Conservation (phyloP, 2,113 vertebrate species). For the Haemorhous mexicanus region DNA sequence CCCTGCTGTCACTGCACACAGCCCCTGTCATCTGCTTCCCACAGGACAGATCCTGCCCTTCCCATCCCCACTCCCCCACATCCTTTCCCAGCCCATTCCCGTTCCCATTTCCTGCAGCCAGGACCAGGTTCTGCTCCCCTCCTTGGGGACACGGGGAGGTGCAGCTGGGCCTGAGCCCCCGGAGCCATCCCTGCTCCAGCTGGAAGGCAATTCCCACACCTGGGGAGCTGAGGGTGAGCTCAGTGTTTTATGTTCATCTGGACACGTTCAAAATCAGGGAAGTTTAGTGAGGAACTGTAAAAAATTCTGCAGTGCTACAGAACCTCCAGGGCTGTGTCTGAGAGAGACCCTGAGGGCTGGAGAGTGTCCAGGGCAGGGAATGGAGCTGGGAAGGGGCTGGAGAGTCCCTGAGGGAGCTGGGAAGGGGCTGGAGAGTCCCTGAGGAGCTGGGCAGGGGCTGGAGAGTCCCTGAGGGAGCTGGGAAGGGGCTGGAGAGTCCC, state of each 20-base stretch:
- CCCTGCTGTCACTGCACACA: not conserved
- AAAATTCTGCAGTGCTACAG: not conserved
- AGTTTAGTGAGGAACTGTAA: rapidly evolving
- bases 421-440: not conserved
- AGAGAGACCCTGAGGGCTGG: not conserved
- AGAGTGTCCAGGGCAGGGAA: rapidly evolving
- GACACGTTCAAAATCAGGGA: not conserved
- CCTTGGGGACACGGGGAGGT: not conserved
- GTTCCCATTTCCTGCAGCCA: not conserved
- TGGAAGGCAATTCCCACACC: not conserved
- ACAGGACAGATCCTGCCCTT: not conserved
- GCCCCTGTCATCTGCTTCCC: rapidly evolving
- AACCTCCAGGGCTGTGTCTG: not conserved
- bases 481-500: not conserved
- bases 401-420: not conserved
- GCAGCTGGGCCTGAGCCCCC: not conserved
- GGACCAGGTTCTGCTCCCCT: not conserved
- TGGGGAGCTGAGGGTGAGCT: not conserved
- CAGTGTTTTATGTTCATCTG: not conserved
- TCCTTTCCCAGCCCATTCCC: not conserved
- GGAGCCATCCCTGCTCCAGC: not conserved
- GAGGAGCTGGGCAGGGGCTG: too few species aligned
- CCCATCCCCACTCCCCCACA: too few species aligned
- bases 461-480: not conserved
- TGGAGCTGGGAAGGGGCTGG: not conserved